Evolutionary conservation across 2,797 vertebrate genomes (phyloP), one percentile per base, ranked within the genome.

Genomic region (Neoniphon sammara): DNA sequence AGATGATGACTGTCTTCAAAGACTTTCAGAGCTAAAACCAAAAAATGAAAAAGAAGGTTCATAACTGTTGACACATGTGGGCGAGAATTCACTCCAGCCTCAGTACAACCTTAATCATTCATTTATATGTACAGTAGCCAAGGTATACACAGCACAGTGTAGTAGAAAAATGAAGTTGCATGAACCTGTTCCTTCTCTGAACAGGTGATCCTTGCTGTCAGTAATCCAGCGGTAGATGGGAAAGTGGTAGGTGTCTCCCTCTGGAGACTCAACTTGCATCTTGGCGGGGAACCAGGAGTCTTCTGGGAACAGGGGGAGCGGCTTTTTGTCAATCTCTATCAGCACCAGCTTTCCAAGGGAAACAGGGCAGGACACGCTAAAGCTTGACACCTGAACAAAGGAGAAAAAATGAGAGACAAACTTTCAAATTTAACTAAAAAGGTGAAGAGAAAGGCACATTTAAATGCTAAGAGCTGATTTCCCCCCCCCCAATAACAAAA

Each of bases 171-270:
- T 5, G 8, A 17, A 34, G 27, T 18, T 59, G 1, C 8, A 80
- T 79, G 27, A 39, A 91, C 90, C 91, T 89, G n/a, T 84, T 59
- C 50, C 90, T 27, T 88, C 91, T 44, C 71, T 90, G 83, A 88
- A 91, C 56, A 46, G 5, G 5, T 87, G 62, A 66, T 84, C 77
- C 2, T 80, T 3, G 0, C 10, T 44, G 70, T 86, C 80, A 20
- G 1, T 2, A 15, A 90, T 90, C 86, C 87, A 91, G 39, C 66
- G 65, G 72, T 90, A 79, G 60, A 92, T 42, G 1, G 88, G 89
- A 18, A 92, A 89, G 20, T 9, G 58, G 70, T 77, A 87, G 17
- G 2, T 49, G 18, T 73, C 1, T 54, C 78, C 83, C 11, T 89
- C 81, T 0, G 83, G 85, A 4, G 80, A 81, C 65, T 68, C 72